Base-by-base conservation (phyloP, 1,140 invertebrate species). In the Heliconius himera region DNA sequence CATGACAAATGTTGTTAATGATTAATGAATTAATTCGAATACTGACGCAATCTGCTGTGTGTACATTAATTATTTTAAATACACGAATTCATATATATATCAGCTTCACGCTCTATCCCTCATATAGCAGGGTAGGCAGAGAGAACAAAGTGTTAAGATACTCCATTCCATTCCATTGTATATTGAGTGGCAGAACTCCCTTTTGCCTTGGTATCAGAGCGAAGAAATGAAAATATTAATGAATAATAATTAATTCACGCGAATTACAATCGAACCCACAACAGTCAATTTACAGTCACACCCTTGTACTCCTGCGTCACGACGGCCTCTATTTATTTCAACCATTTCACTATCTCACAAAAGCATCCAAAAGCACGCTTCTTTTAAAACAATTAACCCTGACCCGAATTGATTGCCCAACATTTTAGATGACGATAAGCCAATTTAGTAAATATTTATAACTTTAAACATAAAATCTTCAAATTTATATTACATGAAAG, bases 351-450 rank as follows among this genome's bases (percentile, higher is more conserved):
- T 70, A 70, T 70, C 26, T 70, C 70, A 70, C 72, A 74, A 41
- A 76, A 77, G 73, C 33, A 76, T 78, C 76, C 80, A 81, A 81
- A 76, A 81, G 51, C 80, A 78, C 76, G 76, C 76, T 78, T 77
- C 70, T 81, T 78, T 46, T 74, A 72, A 77, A 72, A 77, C 76
- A 29, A 78, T 81, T 81, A 81, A 81, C 80, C 80, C 72, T 81
- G 80, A 81, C 80, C 76, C 41, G 70, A 46, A 66, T 74, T 33
- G 73, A 78, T 81, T 81, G 76, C 80, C 72, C 73, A 81, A 81
- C 80, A 78, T 78, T 74, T 71, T 77, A 81, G 80, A 81, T 81
- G 80, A 78, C 75, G 80, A 81, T 81, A 81, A 81, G 80, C 80
- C 29, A 80, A 77, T 78, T 81, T 78, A 73, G 73, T 78, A 66